Base-by-base conservation (phyloP, 2,113 vertebrate species). In the Abramis brama region DNA sequence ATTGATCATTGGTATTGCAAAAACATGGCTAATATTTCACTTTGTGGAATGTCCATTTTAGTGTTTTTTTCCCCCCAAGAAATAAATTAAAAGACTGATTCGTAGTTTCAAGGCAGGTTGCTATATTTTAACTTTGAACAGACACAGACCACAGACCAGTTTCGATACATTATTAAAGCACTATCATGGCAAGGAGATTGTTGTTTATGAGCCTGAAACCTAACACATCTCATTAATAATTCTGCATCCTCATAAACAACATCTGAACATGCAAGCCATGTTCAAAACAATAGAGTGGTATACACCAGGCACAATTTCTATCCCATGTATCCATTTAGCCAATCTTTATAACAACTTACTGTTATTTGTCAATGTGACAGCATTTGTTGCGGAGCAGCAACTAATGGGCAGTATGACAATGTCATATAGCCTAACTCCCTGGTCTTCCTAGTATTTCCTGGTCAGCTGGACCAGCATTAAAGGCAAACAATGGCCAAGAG, bases 151-250 rank as follows among this genome's bases (percentile, higher is more conserved):
- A 62, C 36, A 43, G 6, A 62, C 12, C 7, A 6, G 59, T 62
- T 23, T 25, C 55, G 3, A 39, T 6, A 52, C 21, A 60, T 78
- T 59, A 59, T 39, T 59, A 78, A 11, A 57, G 33, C 12, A 25
- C 23, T 39, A 45, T 43, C 36, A 62, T 7, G 23, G 23, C 33
- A 62, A 17, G 23, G 52, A 4, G 6, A 60, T 25, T 79, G 21
- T 50, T 82, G 4, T 43, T 66, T 52, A 68, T 23, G 43, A 82
- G 3, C 50, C 45, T 52, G 27, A 70, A 82, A 82, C 64, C 25
- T 19, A 71, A 83, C 36, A 45, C 21, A 45, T 13, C 4, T 15
- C 66, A 71, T 82, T 33, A 83, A 52, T 68, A 82, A 82, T 68
- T 82, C 62, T 33, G 62, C 50, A 71, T 55, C 13, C 30, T 11